phyloP scores from a whole-genome alignment of 2,113 vertebrate genomes.

The Arenaria interpres region DNA sequence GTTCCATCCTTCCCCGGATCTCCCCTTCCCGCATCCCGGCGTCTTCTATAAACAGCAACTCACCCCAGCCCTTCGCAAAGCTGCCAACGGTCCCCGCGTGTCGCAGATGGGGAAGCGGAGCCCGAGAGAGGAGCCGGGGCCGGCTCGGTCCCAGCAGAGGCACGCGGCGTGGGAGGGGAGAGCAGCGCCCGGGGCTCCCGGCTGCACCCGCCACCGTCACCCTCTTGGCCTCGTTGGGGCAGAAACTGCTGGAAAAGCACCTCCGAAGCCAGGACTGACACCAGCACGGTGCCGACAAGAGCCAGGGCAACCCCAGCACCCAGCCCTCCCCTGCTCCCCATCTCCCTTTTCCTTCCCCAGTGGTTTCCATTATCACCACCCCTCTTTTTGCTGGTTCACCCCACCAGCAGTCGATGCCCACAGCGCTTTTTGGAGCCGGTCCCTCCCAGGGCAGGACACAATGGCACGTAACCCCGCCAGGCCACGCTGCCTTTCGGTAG shows the following conservation, averaged over 20 bases:
- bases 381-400: neutral
- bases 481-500: neutral
- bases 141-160: neutral
- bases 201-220: rapidly evolving
- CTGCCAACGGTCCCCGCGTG: neutral
- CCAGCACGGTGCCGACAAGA: rapidly evolving
- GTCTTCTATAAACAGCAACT: neutral
- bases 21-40: neutral
- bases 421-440: neutral
- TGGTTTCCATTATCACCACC: rapidly evolving
- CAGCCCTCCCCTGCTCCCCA: neutral
- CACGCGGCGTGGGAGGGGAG: neutral
- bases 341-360: neutral
- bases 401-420: neutral
- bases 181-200: neutral
- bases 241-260: neutral
- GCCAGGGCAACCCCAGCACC: neutral
- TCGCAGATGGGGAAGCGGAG: neutral
- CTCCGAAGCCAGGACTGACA: neutral
- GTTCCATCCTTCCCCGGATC: neutral
- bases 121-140: neutral
- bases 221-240: neutral
- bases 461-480: neutral
- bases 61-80: neutral
- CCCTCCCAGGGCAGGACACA: neutral